These are phyloP conservation scores for Anisognathus igniventris DNA, from an alignment of 2,797 vertebrate species.

Conservation along the genomic window DNA sequence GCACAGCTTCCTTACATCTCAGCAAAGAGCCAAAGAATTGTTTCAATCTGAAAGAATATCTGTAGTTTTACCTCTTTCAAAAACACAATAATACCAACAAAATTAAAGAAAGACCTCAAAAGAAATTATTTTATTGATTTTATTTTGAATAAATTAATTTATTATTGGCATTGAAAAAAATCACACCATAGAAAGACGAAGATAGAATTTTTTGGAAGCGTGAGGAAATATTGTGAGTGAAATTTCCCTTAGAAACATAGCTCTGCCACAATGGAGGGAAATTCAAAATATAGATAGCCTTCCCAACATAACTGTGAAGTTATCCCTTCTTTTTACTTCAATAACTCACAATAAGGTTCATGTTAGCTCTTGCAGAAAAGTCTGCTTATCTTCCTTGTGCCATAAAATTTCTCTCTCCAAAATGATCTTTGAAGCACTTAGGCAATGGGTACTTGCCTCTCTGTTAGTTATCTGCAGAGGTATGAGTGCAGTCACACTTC, in stretches of 20 bases:
- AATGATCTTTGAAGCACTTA: not conserved
- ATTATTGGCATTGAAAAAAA: not conserved
- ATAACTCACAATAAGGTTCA: not conserved
- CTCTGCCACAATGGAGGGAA: not conserved
- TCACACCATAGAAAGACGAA: not conserved
- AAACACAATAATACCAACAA: not conserved
- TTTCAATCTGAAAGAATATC: not conserved
- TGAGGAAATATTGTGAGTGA: not conserved
- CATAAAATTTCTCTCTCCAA: not conserved
- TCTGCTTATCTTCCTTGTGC: not conserved
- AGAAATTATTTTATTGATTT: not conserved
- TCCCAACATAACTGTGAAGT: not conserved
- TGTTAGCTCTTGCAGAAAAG: not conserved
- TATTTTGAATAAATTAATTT: not conserved
- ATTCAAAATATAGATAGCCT: not conserved
- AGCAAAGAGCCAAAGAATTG: not conserved
- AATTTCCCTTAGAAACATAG: not conserved
- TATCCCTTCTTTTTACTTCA: not conserved
- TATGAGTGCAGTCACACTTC: not conserved
- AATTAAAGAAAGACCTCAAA: not conserved
- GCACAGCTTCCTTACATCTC: not conserved
- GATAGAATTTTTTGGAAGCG: not conserved
- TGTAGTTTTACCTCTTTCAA: not conserved
- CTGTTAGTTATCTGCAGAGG: not conserved
- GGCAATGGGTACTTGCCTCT: not conserved